Base-by-base conservation (phyloP, 2,113 vertebrate species). In the Macquaria australasica region DNA sequence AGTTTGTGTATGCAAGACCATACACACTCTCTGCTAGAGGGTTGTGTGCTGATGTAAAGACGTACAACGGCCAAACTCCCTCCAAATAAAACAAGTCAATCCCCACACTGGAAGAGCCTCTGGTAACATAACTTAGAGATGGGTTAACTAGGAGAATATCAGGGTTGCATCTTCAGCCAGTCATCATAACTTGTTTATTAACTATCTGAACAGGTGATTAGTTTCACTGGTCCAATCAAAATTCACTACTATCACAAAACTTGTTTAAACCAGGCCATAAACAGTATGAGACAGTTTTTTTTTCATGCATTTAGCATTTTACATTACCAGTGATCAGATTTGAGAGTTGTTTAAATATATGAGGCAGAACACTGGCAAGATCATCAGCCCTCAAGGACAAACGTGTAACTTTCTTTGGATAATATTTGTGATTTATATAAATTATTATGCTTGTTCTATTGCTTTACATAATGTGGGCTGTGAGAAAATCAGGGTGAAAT, bases 351-450 rank as follows among this genome's bases (percentile, higher is more conserved):
- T 63, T 34, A 64, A 68, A 62, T 62, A 78, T 70, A 78, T 48
- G 43, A 60, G 20, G 16, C 50, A 41, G 71, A 64, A 28, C 28
- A 39, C 59, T 53, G 51, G 31, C 25, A 48, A 58, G 21, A 8
- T 72, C 55, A 80, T 48, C 66, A 70, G 39, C 16, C 25, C n/a
- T 62, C 74, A 55, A 77, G 55, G 37, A 41, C 51, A 31, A 72
- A 21, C 0, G 1, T 21, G 3, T 20, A 25, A 70, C 20, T 80
- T 14, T 48, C 23, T 50, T 31, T 67, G n/a, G n/a, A 67, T 59
- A 56, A 51, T 39, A n/a, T 11, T 72, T 63, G 23, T n/a, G n/a
- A 70, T 21, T 56, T 34, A 67, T 16, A 16, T 34, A 34, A 56
- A 68, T 31, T 31, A 37, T 59, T 43, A 20, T 16, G 21, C 39